Percentiles rank a stretch among this genome's conserved stretches.
Evolutionary conservation across 2,888 invertebrate genomes (phyloP).

Genomic region (Beris morrisii): DNA sequence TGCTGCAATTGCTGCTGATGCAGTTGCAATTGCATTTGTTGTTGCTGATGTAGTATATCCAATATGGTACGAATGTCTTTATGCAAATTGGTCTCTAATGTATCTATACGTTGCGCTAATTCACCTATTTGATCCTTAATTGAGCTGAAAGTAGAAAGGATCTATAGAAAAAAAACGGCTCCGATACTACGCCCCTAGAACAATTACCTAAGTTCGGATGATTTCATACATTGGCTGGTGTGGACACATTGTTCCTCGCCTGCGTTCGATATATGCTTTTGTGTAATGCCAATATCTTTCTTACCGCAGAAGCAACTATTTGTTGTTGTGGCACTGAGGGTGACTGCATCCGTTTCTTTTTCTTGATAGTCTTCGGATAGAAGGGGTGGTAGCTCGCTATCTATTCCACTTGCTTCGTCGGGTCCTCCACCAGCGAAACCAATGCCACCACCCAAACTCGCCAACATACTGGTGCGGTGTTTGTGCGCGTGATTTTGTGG

Average conservation of each 20-base stretch:
- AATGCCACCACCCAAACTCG: conserved; percentile 41
- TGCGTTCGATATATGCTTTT: conserved; percentile 22
- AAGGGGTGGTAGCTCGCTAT: conserved; percentile 16
- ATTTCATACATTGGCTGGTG: conserved; percentile 41
- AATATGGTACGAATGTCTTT: conserved; percentile 47
- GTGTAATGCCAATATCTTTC: conserved; percentile 35
- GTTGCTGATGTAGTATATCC: conserved; percentile 47
- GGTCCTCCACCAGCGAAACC: conserved; percentile 40
- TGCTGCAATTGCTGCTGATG: conserved; percentile 39
- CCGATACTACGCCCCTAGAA: too few relatives aligned
- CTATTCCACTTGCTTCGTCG: conserved; percentile 34
- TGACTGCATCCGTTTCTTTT: conserved; percentile 44
- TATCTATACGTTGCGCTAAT: conserved; percentile 45
- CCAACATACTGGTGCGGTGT: conserved; percentile 42
- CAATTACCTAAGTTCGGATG: conserved; percentile 42
- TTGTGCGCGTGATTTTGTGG: conserved; percentile 43
- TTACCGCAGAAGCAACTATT: conserved; percentile 43
- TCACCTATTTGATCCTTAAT: conserved; percentile 45
- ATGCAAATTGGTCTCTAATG: conserved; percentile 45
- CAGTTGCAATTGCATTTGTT: conserved; percentile 44
- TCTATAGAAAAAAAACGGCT: not conserved
- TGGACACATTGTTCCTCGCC: conserved; percentile 33
- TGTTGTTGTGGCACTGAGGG: conserved; percentile 44
- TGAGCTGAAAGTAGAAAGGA: conserved; percentile 39
- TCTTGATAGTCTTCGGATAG: conserved; percentile 39